These are phyloP conservation scores for Drosophila funebris DNA, from an alignment of 1,140 invertebrate genomes.

Conservation along the genomic window DNA sequence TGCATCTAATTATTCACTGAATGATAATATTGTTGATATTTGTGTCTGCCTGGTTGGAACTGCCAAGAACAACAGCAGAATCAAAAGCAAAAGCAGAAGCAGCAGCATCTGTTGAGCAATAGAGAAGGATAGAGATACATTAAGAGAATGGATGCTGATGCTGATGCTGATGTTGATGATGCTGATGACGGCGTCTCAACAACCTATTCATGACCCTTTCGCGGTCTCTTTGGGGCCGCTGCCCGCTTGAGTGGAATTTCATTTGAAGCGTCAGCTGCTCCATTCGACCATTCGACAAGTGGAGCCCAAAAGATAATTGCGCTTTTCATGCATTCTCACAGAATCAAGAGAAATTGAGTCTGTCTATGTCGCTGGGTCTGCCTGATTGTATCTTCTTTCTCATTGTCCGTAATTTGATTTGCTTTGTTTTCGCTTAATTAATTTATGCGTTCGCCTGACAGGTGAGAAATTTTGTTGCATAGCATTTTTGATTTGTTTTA, in stretches of 20 bases:
- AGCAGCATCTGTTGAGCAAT: slow-evolving; percentile 10
- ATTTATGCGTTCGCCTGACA: slow-evolving; percentile 61
- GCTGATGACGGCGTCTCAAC: slow-evolving; percentile 69
- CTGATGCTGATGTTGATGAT: slow-evolving; percentile 46
- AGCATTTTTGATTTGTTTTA: slow-evolving; percentile 55
- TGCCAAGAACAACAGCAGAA: slow-evolving; percentile 18
- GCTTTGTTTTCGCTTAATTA: slow-evolving; percentile 53
- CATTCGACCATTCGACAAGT: slow-evolving; percentile 45
- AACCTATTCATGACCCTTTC: slow-evolving; percentile 77
- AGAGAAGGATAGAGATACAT: slow-evolving; percentile 5
- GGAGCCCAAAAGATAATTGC: slow-evolving; percentile 66
- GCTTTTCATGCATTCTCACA: slow-evolving; percentile 73
- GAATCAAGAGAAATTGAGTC: slow-evolving; percentile 73
- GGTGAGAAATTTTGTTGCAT: slow-evolving; percentile 45
- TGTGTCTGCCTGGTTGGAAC: slow-evolving; percentile 37
- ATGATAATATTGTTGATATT: slow-evolving; percentile 79
- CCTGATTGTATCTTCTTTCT: slow-evolving; percentile 46
- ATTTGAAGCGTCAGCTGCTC: slow-evolving; percentile 47
- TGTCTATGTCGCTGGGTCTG: slow-evolving; percentile 28
- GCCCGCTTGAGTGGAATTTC: slow-evolving; percentile 55
- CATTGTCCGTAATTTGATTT: slow-evolving; percentile 12
- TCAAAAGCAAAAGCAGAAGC: neutral
- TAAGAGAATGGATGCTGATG: slow-evolving; percentile 19
- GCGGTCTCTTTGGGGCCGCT: slow-evolving; percentile 53
- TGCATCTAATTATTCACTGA: slow-evolving; percentile 82